Conservation (phyloP, 2,888 invertebrate genomes). For the Crepidodera aurea region DNA sequence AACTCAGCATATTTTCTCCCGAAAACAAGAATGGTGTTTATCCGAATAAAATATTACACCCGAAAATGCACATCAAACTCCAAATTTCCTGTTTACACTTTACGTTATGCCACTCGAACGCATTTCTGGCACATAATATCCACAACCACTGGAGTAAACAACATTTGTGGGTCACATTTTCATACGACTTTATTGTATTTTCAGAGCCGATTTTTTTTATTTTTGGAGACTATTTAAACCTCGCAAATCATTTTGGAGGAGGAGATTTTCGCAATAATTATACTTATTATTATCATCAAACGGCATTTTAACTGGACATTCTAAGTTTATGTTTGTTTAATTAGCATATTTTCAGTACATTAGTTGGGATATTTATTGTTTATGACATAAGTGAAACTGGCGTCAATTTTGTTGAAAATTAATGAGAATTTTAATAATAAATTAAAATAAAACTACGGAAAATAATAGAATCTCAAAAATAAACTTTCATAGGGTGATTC, state of each 20-base stretch:
- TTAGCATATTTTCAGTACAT: too few species aligned
- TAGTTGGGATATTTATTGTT: too few species aligned
- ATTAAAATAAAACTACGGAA: too few species aligned
- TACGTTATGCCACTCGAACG: slow-evolving; percentile 27
- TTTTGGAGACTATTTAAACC: not conserved
- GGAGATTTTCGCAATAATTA: too few species aligned
- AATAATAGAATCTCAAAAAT: too few species aligned
- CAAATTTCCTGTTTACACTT: slow-evolving; percentile 36
- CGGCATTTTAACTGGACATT: too few species aligned
- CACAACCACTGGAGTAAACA: slow-evolving; percentile 26
- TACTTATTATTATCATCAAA: too few species aligned
- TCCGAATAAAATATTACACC: slow-evolving; percentile 26
- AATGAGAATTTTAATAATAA: too few species aligned
- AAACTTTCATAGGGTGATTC: too few species aligned
- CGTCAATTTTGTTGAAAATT: too few species aligned
- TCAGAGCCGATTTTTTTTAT: slow-evolving; percentile 2
- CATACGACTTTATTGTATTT: slow-evolving; percentile 13
- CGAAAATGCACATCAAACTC: slow-evolving; percentile 26
- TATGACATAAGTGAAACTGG: too few species aligned
- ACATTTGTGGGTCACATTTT: slow-evolving; percentile 36
- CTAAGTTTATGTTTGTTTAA: too few species aligned
- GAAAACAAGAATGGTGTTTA: slow-evolving; percentile 17
- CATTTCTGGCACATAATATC: slow-evolving; percentile 36
- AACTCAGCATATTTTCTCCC: slow-evolving; percentile 37
- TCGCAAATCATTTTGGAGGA: slow-evolving; percentile 5